Base-by-base conservation (phyloP, 2,797 vertebrate genomes). In the Neomorphus geoffroyi region DNA sequence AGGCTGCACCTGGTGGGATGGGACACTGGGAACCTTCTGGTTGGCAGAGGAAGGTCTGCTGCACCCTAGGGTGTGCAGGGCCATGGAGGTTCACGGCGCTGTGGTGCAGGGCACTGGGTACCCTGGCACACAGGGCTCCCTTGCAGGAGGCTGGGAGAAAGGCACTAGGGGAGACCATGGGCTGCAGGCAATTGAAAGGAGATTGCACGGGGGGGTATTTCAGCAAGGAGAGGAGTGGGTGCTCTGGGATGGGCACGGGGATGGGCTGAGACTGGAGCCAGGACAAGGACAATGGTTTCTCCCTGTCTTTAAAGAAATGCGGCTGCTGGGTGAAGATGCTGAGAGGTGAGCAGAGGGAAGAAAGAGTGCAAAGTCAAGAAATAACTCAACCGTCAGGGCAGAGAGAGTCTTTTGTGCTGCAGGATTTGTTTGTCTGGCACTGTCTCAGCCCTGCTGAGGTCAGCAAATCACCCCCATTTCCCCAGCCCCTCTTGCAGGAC, bases 11-110 rank as follows among this genome's bases (percentile, higher is more conserved):
- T n/a, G 69, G 24, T 13, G 27, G 46, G 56, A 30, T 0, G 1
- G 26, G 50, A 45, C 39, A 9, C 53, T 16, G 51, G 51, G 51
- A 10, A 7, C 27, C 46, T 7, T 6, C 39, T 15, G 45, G 17
- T 43, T 41, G 80, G 15, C n/a, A 62, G 26, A 37, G 58, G 30
- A 78, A 46, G 37, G 8, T 1, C 26, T 24, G 33, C 35, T 50
- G 71, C 37, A 39, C 3, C 11, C 46, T 0, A 0, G 48, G n/a
- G 8, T 27, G n/a, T 11, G 53, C 22, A 51, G 69, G 28, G 30
- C 3, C 1, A 13, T 3, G 48, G 2, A 0, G 41, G 28, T 19
- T 48, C 37, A 21, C 3, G 45, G 60, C 23, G 43, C 67, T 37
- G 24, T 1, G 1, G 32, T 30, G 16, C 32, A 45, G 48, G 46